Base-by-base conservation (phyloP, 2,113 vertebrate genomes). In the Odobenus rosmarus region DNA sequence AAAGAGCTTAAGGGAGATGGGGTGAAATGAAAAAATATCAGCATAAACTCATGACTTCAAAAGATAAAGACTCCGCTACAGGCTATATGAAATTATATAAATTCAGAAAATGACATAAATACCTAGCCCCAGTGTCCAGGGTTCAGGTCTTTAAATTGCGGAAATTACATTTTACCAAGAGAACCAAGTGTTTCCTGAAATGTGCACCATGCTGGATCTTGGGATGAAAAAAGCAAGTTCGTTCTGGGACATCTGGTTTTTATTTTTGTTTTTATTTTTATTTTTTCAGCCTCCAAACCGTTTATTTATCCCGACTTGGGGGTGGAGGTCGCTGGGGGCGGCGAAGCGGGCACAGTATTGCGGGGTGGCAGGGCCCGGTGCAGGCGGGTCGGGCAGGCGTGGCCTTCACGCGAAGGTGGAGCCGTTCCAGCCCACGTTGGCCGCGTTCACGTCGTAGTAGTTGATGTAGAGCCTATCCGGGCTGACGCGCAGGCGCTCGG, bases 21-120 rank as follows among this genome's bases (percentile, higher is more conserved):
- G 72, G 49, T 24, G 36, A 93, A 94, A 86, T 95, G n/a, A 88
- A 95, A 95, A 81, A 62, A 82, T 26, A 89, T 81, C 24, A 71
- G 36, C 23, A 42, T 71, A 76, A 88, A 79, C 59, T 86, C 46
- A 28, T 67, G 24, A 67, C 42, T 92, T 82, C 12, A 62, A 86
- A 92, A 93, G 88, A 97, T 21, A 92, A 84, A 96, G 59, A 67
- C 88, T 72, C n/a, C 1, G 1, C 36, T 71, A 26, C 11, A 88
- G 83, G 42, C 76, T 84, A 31, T 19, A n/a, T n/a, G 26, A 85
- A 93, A 85, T 86, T 74, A 74, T 8, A n/a, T 49, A 49, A 76
- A 93, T 87, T 86, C 59, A 67, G 39, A 23, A 93, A 86, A 92
- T 92, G 28, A 76, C 76, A 18, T 24, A 83, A 92, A 64, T 79